phyloP scores from a whole-genome alignment of 2,888 invertebrate species.

The Drosophila neonasuta region DNA sequence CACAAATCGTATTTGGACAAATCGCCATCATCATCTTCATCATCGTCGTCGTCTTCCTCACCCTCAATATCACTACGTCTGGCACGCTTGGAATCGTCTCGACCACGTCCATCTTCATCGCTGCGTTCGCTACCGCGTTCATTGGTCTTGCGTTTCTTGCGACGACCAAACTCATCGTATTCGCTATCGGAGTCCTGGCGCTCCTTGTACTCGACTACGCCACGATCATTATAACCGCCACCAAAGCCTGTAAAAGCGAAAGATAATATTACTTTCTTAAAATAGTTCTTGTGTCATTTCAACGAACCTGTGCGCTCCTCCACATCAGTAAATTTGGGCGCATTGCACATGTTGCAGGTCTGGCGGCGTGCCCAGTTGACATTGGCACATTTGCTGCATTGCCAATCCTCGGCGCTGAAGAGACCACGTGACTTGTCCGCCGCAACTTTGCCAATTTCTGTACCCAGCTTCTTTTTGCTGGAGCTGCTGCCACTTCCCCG shows the following conservation, averaged over 20 bases:
- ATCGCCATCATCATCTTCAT: conserved; percentile 86
- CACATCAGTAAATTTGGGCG: conserved; percentile 97
- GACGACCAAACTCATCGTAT: conserved; percentile 95
- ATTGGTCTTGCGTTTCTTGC: conserved; percentile 83
- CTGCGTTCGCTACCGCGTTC: conserved; percentile 75
- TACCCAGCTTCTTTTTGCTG: conserved; percentile 90
- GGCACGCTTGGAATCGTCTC: conserved; percentile 71
- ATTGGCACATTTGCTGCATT: conserved; percentile 99
- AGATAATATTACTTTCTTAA: too few species aligned
- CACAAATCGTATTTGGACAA: conserved; percentile 91
- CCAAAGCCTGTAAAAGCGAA: conserved; percentile 85
- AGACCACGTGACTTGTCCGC: conserved; percentile 95
- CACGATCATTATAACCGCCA: conserved; percentile 97
- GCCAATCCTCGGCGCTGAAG: conserved; percentile 99
- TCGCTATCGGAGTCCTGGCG: conserved; percentile 95
- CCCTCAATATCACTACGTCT: conserved; percentile 42
- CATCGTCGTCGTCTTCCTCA: conserved; percentile 82
- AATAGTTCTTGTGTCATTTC: not conserved
- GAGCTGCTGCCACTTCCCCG: conserved; percentile 67
- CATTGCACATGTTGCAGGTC: conserved; percentile 99
- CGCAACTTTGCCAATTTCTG: conserved; percentile 98
- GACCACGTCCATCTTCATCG: conserved; percentile 42
- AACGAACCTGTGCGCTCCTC: conserved; percentile 87
- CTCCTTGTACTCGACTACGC: conserved; percentile 96
- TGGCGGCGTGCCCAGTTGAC: conserved; percentile 95